phyloP scores from a whole-genome alignment of 2,888 invertebrate species.

The Cephonodes hylas region DNA sequence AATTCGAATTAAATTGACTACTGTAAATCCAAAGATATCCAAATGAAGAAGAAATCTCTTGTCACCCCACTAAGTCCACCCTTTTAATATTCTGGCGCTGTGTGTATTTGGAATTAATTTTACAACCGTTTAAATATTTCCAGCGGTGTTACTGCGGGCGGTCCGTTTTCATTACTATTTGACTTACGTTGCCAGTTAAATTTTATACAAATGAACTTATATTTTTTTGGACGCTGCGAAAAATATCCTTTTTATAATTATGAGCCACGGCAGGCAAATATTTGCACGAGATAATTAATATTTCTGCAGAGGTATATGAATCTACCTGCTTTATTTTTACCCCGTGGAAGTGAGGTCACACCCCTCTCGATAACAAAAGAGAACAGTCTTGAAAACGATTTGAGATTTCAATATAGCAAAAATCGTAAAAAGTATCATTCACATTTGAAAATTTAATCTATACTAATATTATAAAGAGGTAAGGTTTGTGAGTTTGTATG shows the following conservation, averaged over 20 bases:
- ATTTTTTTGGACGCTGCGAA: slow-evolving; percentile 18
- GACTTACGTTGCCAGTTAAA: slow-evolving; percentile 45
- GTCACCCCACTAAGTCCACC: slow-evolving; percentile 48
- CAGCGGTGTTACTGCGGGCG: slow-evolving; percentile 33
- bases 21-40: background rate
- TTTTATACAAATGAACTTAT: slow-evolving; percentile 27
- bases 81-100: slow-evolving; percentile 60
- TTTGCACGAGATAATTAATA: background rate
- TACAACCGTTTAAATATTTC: slow-evolving; percentile 61
- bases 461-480: no score
- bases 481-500: no score
- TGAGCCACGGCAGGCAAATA: background rate
- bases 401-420: no score
- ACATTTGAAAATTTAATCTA: no score
- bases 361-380: no score
- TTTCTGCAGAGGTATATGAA: background rate
- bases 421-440: no score
- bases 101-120: slow-evolving; percentile 68
- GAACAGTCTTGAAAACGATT: no score
- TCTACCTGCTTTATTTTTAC: no score
- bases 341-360: no score
- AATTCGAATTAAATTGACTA: no score
- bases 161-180: slow-evolving; percentile 59
- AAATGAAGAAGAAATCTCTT: slow-evolving; percentile 18
- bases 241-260: background rate